Evolutionary conservation across 2,888 invertebrate species (phyloP), one percentile per base, ranked within the genome.

Genomic region (Panopea generosa): DNA sequence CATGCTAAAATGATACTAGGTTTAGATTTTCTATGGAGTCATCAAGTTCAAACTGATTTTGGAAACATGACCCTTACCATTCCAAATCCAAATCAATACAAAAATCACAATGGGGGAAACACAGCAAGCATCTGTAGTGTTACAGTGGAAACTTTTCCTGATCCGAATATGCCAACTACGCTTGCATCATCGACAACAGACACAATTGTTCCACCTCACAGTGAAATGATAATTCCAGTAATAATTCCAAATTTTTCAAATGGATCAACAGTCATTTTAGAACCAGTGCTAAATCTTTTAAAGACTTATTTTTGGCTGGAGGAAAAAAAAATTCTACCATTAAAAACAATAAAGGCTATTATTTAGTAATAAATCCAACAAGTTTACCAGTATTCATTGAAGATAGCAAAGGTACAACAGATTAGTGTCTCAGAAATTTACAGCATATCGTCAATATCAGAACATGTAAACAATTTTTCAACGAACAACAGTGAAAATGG

Each of bases 341-440:
- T 18, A 22, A 22, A 24, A 60, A 47, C 16, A 45, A 45, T 22
- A 60, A 45, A 49, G 60, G 27, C 22, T 38, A 16, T 29, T 59
- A 40, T 20, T 33, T 40, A 26, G 11, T 52, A 7, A 65, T 65
- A 43, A 66, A 66, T 33, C 55, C 66, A n/a, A 66, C 56, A 40
- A 56, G 55, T 56, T 7, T 56, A 2, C 66, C 66, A 45, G 56
- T 66, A n/a, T 55, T 66, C 45, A 20, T 66, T 33, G n/a, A 40
- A n/a, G 14, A 27, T 67, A 22, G 67, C 50, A 16, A 67, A 67
- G 47, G 59, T 27, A n/a, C n/a, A n/a, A n/a, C n/a, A n/a, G n/a
- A n/a, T n/a, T n/a, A n/a, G n/a, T n/a, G n/a, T n/a, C n/a, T n/a
- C n/a, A n/a, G n/a, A n/a, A n/a, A n/a, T n/a, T n/a, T n/a, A n/a